Conservation (phyloP, 2,888 invertebrate genomes). For the Leptopterna dolabrata region DNA sequence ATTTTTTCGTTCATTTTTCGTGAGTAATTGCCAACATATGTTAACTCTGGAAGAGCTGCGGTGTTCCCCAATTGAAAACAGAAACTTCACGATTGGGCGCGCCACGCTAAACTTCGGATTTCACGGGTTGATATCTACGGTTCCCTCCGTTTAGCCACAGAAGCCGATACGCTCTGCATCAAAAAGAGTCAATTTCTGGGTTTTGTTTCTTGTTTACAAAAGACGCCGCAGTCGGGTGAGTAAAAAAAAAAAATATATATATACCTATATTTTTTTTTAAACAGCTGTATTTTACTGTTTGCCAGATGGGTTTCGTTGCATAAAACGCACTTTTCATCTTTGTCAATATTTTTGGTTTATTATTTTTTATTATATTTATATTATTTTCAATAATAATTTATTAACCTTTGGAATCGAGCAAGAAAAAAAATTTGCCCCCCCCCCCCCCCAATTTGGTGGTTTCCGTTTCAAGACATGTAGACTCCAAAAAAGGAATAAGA, state of each 20-base stretch:
- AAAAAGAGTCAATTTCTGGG: neutral
- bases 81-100: neutral
- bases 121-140: neutral
- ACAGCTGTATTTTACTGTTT: too few relatives aligned
- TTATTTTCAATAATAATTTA: too few relatives aligned
- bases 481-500: too few relatives aligned
- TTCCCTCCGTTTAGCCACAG: neutral
- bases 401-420: too few relatives aligned
- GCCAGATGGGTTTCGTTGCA: too few relatives aligned
- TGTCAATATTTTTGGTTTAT: too few relatives aligned
- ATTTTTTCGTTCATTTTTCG: neutral
- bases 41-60: neutral
- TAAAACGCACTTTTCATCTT: too few relatives aligned
- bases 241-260: neutral
- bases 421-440: too few relatives aligned
- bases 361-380: too few relatives aligned
- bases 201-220: neutral
- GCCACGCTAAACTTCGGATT: neutral
- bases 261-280: too few relatives aligned
- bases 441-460: too few relatives aligned
- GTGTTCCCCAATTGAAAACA: neutral
- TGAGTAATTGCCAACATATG: neutral
- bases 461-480: too few relatives aligned
- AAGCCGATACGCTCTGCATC: neutral
- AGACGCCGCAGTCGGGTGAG: neutral